Percentiles rank a stretch among this genome's conserved stretches.
Conservation (phyloP, 2,888 invertebrate species). For the Phorcus lineatus region DNA sequence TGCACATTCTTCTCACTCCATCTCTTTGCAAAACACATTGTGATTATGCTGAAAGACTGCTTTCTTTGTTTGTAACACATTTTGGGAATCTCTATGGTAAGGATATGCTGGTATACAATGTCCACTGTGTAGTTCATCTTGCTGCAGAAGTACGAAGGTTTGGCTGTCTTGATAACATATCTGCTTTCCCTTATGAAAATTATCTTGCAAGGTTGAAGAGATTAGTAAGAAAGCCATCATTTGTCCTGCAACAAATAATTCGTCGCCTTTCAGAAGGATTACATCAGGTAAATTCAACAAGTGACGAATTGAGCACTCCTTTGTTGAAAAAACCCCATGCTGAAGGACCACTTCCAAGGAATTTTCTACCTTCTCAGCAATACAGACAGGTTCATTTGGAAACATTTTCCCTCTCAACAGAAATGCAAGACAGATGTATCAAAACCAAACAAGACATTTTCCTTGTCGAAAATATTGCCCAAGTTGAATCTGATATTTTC, state of each 20-base stretch:
- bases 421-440: neutral
- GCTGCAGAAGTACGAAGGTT: neutral
- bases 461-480: neutral
- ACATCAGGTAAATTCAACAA: neutral
- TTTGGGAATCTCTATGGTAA: neutral
- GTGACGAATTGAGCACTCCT: neutral
- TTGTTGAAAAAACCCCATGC: neutral
- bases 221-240: neutral
- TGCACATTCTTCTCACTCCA: neutral
- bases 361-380: neutral
- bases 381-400: neutral
- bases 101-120: constrained; percentile 15
- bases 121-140: neutral
- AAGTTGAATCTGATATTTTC: neutral
- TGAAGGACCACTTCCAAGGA: neutral
- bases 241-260: neutral
- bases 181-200: constrained; percentile 20
- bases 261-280: neutral
- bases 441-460: neutral
- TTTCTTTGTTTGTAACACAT: neutral
- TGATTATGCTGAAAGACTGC: neutral
- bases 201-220: neutral
- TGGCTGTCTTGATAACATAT: constrained; percentile 1
- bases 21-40: neutral
- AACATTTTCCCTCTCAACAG: neutral